phyloP scores from a whole-genome alignment of 2,888 invertebrate genomes.

The Octodonta nipae region DNA sequence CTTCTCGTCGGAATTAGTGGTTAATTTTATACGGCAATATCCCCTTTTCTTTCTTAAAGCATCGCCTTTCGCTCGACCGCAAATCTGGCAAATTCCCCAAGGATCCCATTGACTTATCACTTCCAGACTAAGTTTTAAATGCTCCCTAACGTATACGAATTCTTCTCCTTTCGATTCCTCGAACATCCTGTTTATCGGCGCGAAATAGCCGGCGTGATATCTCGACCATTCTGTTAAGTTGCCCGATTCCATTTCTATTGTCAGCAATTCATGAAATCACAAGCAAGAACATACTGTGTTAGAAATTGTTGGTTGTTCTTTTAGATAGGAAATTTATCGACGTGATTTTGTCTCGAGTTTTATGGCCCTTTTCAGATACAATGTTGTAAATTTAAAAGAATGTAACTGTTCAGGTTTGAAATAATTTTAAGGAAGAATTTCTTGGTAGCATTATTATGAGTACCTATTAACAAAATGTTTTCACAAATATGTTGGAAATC shows the following conservation, averaged over 20 bases:
- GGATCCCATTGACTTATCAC: conserved; percentile 40
- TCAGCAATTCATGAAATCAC: conserved; percentile 3
- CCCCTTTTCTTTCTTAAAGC: conserved; percentile 37
- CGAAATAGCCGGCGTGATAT: conserved; percentile 37
- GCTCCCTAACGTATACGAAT: conserved; percentile 32
- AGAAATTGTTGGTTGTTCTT: too few species aligned
- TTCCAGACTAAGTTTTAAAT: conserved; percentile 34
- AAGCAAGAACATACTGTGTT: too few species aligned
- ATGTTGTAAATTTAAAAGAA: too few species aligned
- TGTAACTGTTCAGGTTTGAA: too few species aligned
- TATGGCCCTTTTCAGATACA: too few species aligned
- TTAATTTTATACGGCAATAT: conserved; percentile 38
- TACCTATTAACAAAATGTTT: too few species aligned
- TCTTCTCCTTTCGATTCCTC: conserved; percentile 33
- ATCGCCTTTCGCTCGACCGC: conserved; percentile 30
- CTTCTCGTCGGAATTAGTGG: conserved; percentile 5
- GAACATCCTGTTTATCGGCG: conserved; percentile 37
- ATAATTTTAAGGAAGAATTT: too few species aligned
- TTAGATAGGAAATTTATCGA: too few species aligned
- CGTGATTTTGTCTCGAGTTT: too few species aligned
- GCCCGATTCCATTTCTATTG: conserved; percentile 33
- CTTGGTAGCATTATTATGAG: too few species aligned
- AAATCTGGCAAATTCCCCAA: conserved; percentile 42
- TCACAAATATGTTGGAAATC: too few species aligned
- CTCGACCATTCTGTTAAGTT: conserved; percentile 38